Evolutionary conservation across 1,140 invertebrate species (phyloP).

Genomic region (Cylas formicarius): DNA sequence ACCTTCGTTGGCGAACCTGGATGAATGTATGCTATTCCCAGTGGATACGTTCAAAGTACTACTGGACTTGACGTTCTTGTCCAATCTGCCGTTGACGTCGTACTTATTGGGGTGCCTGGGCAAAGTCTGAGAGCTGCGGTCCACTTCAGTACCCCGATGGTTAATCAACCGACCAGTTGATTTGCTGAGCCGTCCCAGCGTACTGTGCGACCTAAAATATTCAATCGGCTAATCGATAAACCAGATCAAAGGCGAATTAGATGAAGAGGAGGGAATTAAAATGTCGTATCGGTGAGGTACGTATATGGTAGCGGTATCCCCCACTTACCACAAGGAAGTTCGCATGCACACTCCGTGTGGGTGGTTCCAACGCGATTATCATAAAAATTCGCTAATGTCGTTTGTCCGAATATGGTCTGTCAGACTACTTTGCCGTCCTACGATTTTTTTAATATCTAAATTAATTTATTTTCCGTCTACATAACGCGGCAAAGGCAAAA

Average conservation of each 20-base stretch:
- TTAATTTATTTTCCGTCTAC: too few species aligned
- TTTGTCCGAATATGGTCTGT: too few species aligned
- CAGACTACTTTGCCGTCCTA: too few species aligned
- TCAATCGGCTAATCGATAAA: too few species aligned
- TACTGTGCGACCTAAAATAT: constrained; percentile 54
- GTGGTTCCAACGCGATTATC: too few species aligned
- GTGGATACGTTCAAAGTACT: constrained; percentile 71
- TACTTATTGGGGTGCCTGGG: constrained; percentile 54
- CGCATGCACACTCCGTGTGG: too few species aligned
- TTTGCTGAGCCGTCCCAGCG: constrained; percentile 72
- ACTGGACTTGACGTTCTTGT: constrained; percentile 47
- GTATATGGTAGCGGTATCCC: constrained; percentile 22
- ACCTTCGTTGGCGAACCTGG: constrained; percentile 26
- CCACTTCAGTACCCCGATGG: constrained; percentile 47
- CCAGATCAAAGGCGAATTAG: too few species aligned
- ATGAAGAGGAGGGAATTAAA: too few species aligned
- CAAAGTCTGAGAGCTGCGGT: constrained; percentile 66
- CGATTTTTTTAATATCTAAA: too few species aligned
- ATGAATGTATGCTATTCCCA: constrained; percentile 53
- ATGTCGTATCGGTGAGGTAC: too few species aligned
- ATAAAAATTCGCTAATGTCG: too few species aligned
- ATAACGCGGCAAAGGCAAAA: too few species aligned
- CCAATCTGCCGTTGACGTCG: constrained; percentile 47
- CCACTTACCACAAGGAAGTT: constrained; percentile 15
- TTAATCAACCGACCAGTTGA: constrained; percentile 61